Evolutionary conservation across 2,888 invertebrate genomes (phyloP).

Genomic region (Oscheius sp.): DNA sequence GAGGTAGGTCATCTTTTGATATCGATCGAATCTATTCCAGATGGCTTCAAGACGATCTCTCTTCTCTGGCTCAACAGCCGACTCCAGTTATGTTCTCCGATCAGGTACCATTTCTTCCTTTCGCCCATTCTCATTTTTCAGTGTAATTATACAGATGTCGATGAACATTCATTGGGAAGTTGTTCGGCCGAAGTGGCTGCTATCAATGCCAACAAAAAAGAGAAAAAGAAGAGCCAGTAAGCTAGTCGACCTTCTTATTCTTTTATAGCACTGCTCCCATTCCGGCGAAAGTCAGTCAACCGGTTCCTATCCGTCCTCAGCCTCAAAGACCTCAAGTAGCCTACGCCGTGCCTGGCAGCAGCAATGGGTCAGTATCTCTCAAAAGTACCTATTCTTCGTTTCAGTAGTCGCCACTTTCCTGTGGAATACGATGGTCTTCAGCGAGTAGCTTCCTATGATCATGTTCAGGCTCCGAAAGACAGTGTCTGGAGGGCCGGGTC

Average conservation of each 20-base stretch:
- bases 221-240: slow-evolving; percentile 37
- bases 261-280: slow-evolving; percentile 3
- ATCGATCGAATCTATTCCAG: slow-evolving; percentile 31
- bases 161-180: slow-evolving; percentile 62
- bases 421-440: slow-evolving; percentile 31
- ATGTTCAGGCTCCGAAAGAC: slow-evolving; percentile 29
- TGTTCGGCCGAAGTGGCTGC: slow-evolving; percentile 70
- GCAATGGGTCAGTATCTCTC: slow-evolving; percentile 20
- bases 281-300: slow-evolving; percentile 8
- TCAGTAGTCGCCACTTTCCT: slow-evolving; percentile 36
- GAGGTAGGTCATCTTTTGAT: slow-evolving; percentile 12
- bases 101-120: neutral
- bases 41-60: slow-evolving; percentile 65
- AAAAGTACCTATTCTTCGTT: neutral
- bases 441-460: slow-evolving; percentile 41
- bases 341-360: slow-evolving; percentile 42
- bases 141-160: slow-evolving; percentile 55
- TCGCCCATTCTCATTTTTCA: neutral
- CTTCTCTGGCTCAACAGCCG: slow-evolving; percentile 48
- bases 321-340: slow-evolving; percentile 61
- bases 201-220: slow-evolving; percentile 48
- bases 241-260: neutral
- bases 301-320: slow-evolving; percentile 48
- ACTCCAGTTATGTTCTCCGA: slow-evolving; percentile 36
- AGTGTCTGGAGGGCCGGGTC: slow-evolving; percentile 50